Base-by-base conservation (phyloP, 2,888 invertebrate genomes). In the Orchesella flavescens region DNA sequence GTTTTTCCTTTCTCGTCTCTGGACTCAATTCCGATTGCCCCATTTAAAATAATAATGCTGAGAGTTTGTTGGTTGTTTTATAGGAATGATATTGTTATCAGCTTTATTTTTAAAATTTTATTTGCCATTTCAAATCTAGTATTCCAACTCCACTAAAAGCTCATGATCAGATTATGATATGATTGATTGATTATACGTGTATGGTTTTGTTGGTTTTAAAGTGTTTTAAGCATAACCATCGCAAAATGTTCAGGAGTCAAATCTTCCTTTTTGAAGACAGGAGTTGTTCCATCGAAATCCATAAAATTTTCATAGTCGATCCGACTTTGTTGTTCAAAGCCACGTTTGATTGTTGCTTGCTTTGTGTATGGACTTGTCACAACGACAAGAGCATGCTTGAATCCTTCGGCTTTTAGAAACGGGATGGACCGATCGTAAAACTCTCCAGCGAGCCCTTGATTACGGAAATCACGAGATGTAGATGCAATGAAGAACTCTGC, bases 381-480 rank as follows among this genome's bases (percentile, higher is more conserved):
- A 68, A 86, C 44, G 1, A 86, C 86, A 12, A 86, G 46, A 0
- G 65, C 86, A 44, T 86, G 75, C 63, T 86, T 83, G 21, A 82
- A 84, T n/a, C 86, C 86, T 76, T 68, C 82, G 3, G 78, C 72
- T 57, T 80, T 82, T 0, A 86, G 55, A 43, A 86, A 86, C 13
- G 34, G 57, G 3, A 84, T 21, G 0, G 84, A 84, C 24, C 86
- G 71, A 21, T 74, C 61, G 24, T 86, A 86, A 21, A 86, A 84
- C 80, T 86, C 86, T 63, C 84, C 84, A 49, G 86, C 83, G 0
- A 80, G 23, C 15, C 84, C 86, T 17, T 79, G 74, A 55, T 84
- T 79, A 21, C 82, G 19, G 43, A 82, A 86, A 15, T 82, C 78
- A 0, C 71, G 66, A 13, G 21, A 24, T 1, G 84, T 84, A 0